Conservation (phyloP, 2,888 invertebrate species). For the Drosophila multiciliata region DNA sequence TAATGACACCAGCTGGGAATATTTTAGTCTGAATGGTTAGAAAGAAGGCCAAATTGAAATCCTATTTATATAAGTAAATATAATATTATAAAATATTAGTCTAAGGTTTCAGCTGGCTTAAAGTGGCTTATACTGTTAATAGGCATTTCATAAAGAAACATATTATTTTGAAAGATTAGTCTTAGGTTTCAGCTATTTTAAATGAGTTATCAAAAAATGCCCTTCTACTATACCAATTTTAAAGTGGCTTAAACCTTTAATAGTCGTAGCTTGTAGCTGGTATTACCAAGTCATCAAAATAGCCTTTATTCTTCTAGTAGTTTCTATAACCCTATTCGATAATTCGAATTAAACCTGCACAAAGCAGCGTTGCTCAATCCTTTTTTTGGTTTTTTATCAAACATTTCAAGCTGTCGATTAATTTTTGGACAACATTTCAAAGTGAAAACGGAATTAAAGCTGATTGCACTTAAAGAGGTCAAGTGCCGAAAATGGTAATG, state of each 20-base stretch:
- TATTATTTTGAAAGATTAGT: neutral
- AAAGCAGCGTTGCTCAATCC: neutral
- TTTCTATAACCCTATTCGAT: neutral
- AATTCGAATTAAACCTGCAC: neutral
- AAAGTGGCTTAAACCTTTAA: neutral
- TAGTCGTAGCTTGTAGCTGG: neutral
- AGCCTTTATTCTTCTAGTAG: neutral
- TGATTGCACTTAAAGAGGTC: conserved; percentile 57
- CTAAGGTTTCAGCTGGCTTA: neutral
- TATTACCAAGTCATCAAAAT: neutral
- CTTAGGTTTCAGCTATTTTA: neutral
- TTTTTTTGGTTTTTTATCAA: conserved; percentile 1
- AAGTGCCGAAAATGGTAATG: conserved; percentile 55
- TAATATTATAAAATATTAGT: neutral
- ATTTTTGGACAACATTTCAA: conserved; percentile 13
- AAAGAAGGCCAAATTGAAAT: neutral
- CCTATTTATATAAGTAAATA: neutral
- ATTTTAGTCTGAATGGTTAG: neutral
- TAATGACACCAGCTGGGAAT: neutral
- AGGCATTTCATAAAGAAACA: neutral
- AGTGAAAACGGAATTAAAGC: conserved; percentile 59
- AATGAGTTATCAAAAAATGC: rapidly evolving
- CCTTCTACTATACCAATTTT: neutral
- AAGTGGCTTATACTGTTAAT: neutral
- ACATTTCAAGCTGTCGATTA: conserved; percentile 2